Percentiles rank a stretch among this genome's conserved stretches.
These are phyloP conservation scores for Chirona hameri DNA, from an alignment of 2,888 invertebrate species.

Conservation along the genomic window DNA sequence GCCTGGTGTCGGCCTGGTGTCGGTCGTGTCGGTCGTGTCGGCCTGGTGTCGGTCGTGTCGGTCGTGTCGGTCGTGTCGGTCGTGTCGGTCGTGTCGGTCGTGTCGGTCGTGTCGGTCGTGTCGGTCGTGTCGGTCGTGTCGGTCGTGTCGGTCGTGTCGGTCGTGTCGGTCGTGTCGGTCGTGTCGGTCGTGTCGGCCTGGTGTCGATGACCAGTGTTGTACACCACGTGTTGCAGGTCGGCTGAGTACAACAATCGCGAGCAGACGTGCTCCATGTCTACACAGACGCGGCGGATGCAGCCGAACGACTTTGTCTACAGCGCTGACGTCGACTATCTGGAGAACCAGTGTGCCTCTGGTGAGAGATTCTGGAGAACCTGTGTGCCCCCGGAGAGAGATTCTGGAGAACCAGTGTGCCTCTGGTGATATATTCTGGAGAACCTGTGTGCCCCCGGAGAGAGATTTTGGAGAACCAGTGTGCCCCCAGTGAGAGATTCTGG, in stretches of 20 bases:
- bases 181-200: too few species aligned
- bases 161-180: too few species aligned
- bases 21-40: too few species aligned
- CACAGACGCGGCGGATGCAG: slow-evolving; percentile 52
- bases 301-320: slow-evolving; percentile 49
- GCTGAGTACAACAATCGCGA: slow-evolving; percentile 52
- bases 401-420: slow-evolving; percentile 55
- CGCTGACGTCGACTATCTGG: slow-evolving; percentile 53
- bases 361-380: slow-evolving; percentile 54
- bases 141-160: too few species aligned
- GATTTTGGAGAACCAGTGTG: too few species aligned
- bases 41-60: too few species aligned
- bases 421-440: slow-evolving; percentile 54
- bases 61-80: too few species aligned
- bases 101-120: too few species aligned
- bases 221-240: slow-evolving; percentile 48
- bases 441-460: slow-evolving; percentile 53
- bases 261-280: slow-evolving; percentile 50
- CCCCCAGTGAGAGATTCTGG: not conserved
- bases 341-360: slow-evolving; percentile 55
- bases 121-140: too few species aligned
- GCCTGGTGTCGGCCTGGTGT: too few species aligned
- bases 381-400: slow-evolving; percentile 53
- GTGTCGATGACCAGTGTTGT: too few species aligned
- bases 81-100: too few species aligned